phyloP scores from a whole-genome alignment of 1,140 invertebrate genomes.

The Pogonus chalceus region DNA sequence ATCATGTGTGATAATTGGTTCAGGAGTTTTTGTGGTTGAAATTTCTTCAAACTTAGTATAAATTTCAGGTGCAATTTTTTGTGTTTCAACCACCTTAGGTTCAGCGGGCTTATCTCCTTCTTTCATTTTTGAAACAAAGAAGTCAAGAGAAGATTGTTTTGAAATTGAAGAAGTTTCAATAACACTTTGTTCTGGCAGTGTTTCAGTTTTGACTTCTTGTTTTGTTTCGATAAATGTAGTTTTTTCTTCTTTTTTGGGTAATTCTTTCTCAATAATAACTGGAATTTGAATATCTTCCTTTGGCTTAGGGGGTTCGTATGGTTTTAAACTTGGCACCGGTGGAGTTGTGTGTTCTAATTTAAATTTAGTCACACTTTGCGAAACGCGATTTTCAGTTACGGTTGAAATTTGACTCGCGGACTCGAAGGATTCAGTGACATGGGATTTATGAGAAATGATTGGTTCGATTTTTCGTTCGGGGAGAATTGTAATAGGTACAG shows the following conservation, averaged over 20 bases:
- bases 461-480: background rate
- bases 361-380: background rate
- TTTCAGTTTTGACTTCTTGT: conserved; percentile 14
- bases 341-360: background rate
- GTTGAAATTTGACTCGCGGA: background rate
- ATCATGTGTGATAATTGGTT: conserved; percentile 1
- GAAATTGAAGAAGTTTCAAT: conserved; percentile 33
- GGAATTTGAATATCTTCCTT: conserved; percentile 9
- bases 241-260: conserved; percentile 19
- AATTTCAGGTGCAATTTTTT: conserved; percentile 27
- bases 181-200: conserved; percentile 22
- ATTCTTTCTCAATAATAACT: conserved; percentile 17
- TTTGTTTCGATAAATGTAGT: conserved; percentile 20
- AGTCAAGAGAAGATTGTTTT: conserved; percentile 35
- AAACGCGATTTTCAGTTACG: background rate
- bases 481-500: background rate
- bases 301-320: background rate
- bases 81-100: conserved; percentile 21
- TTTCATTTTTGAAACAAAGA: conserved; percentile 34
- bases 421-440: background rate
- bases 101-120: conserved; percentile 22
- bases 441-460: background rate
- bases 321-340: background rate
- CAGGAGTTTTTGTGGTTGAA: conserved; percentile 10
- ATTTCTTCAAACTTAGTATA: conserved; percentile 31